phyloP scores from a whole-genome alignment of 2,113 vertebrate genomes.

The Donacobius atricapilla region DNA sequence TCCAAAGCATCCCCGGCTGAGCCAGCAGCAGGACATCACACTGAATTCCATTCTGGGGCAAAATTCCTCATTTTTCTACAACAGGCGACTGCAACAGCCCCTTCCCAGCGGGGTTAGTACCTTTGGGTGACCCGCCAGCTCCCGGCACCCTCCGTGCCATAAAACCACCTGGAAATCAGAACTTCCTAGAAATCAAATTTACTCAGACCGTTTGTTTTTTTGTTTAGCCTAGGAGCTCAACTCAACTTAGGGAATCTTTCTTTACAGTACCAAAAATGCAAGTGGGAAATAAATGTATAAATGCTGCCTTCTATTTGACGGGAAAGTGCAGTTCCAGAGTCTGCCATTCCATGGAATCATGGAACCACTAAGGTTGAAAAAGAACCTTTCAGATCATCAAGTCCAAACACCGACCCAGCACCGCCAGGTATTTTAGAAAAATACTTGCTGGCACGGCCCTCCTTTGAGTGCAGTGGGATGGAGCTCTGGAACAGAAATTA shows the following conservation, averaged over 20 bases:
- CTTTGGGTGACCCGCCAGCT: neutral
- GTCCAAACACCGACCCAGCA: neutral
- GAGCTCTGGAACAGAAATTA: neutral
- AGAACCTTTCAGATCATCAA: neutral
- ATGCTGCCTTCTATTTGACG: neutral
- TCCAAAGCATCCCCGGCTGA: neutral
- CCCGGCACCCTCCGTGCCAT: neutral
- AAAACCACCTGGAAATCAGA: neutral
- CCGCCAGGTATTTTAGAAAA: neutral
- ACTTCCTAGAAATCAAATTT: neutral
- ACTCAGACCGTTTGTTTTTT: neutral
- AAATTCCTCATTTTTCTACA: neutral
- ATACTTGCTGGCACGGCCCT: neutral
- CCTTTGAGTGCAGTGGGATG: rapidly evolving
- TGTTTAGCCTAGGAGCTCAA: neutral
- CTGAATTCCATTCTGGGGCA: neutral
- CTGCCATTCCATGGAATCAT: neutral
- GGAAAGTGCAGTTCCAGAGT: neutral
- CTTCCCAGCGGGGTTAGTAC: neutral
- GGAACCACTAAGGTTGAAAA: neutral
- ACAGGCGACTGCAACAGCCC: neutral
- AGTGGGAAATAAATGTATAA: neutral
- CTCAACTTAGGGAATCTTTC: neutral
- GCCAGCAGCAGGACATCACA: neutral
- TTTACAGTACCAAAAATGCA: neutral